Evolutionary conservation across 2,797 vertebrate genomes (phyloP).

Genomic region (Bufotes viridis): DNA sequence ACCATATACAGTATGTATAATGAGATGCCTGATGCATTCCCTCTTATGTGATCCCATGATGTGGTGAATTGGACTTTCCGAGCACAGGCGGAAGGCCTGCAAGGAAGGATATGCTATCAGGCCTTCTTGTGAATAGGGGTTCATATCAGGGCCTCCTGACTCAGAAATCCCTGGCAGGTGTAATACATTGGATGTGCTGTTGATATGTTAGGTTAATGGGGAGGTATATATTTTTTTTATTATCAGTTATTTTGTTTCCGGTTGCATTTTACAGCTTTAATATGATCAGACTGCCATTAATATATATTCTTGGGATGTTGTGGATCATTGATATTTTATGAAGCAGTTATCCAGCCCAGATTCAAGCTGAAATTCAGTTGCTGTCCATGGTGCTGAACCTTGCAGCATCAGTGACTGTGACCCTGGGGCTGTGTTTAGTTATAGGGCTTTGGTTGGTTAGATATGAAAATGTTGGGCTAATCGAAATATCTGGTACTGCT

Average conservation of each 20-base stretch:
- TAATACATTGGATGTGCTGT: background rate
- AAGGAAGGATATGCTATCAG: background rate
- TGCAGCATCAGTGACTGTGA: background rate
- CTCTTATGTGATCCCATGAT: background rate
- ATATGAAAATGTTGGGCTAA: background rate
- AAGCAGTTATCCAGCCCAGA: background rate
- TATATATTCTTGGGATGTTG: background rate
- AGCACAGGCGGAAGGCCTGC: slow-evolving; percentile 35
- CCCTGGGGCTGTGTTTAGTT: background rate
- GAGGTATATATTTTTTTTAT: background rate
- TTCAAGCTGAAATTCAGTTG: background rate
- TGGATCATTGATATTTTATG: background rate
- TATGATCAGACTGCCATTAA: background rate
- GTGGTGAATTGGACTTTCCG: background rate
- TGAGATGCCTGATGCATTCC: background rate
- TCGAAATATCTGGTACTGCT: background rate
- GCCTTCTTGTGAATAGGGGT: slow-evolving; percentile 5
- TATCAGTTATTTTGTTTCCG: background rate
- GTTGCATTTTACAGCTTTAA: background rate
- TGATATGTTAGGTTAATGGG: background rate
- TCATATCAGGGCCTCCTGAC: slow-evolving; percentile 1
- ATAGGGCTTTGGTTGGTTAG: background rate
- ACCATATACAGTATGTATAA: background rate
- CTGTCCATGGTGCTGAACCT: slow-evolving; percentile 48
- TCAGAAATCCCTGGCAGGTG: background rate